Conservation (phyloP, 2,888 invertebrate species). For the Pollenia angustigena region DNA sequence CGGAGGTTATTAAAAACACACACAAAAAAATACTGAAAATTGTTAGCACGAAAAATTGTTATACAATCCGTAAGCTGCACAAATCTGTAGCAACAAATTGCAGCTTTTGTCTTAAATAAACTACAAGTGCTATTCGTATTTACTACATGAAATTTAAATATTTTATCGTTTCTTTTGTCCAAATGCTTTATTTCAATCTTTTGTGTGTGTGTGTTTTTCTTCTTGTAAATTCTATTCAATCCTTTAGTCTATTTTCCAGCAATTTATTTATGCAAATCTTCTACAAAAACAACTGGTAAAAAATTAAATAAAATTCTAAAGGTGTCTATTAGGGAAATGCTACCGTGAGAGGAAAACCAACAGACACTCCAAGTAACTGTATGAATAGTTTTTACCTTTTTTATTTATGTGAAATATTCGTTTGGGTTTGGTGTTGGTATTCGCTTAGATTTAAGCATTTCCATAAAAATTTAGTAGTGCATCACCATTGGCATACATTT, state of each 20-base stretch:
- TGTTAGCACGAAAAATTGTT: conserved; percentile 12
- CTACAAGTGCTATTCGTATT: not conserved
- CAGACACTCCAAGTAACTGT: not conserved
- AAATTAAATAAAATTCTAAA: conserved; percentile 6
- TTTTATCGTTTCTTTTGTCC: conserved; percentile 29
- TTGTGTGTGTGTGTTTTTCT: not conserved
- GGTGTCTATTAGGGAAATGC: conserved; percentile 34
- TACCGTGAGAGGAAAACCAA: not conserved
- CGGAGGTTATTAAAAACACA: not conserved
- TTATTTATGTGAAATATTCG: not conserved
- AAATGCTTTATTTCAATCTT: conserved; percentile 24
- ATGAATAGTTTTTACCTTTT: not conserved
- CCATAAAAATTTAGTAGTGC: conserved; percentile 6
- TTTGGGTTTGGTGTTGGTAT: not conserved
- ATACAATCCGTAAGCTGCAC: conserved; percentile 11
- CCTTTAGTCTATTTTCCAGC: conserved; percentile 1
- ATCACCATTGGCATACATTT: conserved; percentile 15
- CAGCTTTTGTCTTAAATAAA: conserved; percentile 4
- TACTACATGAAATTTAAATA: conserved; percentile 8
- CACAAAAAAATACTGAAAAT: not conserved
- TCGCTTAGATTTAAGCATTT: not conserved
- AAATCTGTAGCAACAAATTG: conserved; percentile 38
- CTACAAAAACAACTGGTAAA: not conserved
- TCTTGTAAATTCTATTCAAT: not conserved
- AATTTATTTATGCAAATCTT: conserved; percentile 36